Evolutionary conservation across 2,113 vertebrate genomes (phyloP).

Genomic region (Reinhardtius hippoglossoides): DNA sequence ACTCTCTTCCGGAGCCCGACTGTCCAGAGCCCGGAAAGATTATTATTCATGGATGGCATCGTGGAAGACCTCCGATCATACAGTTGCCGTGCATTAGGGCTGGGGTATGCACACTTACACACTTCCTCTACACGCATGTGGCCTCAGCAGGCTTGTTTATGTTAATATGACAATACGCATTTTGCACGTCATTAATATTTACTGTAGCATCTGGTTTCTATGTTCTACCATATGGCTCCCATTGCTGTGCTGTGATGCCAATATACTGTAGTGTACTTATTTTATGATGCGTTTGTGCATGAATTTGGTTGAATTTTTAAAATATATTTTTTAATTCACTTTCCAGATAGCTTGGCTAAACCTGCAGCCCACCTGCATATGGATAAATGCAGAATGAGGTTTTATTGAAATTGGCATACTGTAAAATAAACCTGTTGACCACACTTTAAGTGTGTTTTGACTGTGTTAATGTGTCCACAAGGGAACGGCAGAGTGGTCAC

Average conservation of each 20-base stretch:
- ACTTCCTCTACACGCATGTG: conserved; percentile 17
- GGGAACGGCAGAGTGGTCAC: conserved; percentile 7
- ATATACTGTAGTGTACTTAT: not conserved
- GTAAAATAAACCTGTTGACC: not conserved
- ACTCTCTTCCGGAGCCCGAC: not conserved
- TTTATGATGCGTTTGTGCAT: not conserved
- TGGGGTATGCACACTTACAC: conserved; percentile 12
- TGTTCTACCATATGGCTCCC: conserved; percentile 36
- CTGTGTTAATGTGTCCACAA: conserved; percentile 7
- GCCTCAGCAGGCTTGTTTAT: conserved; percentile 42
- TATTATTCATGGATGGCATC: conserved; percentile 1
- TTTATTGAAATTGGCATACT: not conserved
- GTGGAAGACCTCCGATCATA: not conserved
- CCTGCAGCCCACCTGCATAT: not conserved
- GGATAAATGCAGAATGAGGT: not conserved
- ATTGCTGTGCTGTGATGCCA: conserved; percentile 3
- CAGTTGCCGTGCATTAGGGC: conserved; percentile 1
- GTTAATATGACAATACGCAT: conserved; percentile 28
- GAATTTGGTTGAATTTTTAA: not conserved
- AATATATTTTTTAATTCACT: not conserved
- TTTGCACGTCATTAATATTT: conserved; percentile 61
- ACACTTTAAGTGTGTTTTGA: not conserved
- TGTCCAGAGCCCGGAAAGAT: conserved; percentile 26
- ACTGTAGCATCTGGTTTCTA: conserved; percentile 44
- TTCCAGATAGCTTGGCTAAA: not conserved